Conservation (phyloP, 2,888 invertebrate genomes). For the Drosophila paracracens region DNA sequence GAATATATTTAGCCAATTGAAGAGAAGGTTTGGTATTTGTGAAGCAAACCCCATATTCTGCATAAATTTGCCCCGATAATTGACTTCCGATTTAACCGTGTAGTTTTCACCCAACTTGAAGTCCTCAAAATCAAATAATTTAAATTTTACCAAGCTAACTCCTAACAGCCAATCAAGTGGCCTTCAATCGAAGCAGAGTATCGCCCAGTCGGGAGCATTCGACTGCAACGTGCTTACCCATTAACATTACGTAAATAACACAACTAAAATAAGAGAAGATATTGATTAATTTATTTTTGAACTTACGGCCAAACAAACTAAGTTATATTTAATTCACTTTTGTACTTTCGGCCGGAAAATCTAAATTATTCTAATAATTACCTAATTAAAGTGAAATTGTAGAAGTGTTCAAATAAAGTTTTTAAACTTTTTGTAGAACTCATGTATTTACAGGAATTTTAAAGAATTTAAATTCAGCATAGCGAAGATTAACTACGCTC, state of each 20-base stretch:
- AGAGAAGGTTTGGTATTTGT: conserved; percentile 97
- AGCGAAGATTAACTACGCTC: neutral
- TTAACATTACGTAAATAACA: conserved; percentile 41
- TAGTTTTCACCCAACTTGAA: conserved; percentile 91
- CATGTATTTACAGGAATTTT: conserved; percentile 22
- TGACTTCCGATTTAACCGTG: conserved; percentile 85
- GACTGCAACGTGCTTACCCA: conserved; percentile 3
- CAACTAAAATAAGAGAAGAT: conserved; percentile 15
- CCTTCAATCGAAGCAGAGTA: neutral
- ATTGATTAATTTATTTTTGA: conserved; percentile 40
- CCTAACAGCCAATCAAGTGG: neutral
- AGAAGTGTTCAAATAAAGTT: conserved; percentile 41
- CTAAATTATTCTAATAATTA: conserved; percentile 23
- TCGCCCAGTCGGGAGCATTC: neutral
- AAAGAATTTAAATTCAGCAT: neutral
- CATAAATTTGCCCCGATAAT: conserved; percentile 91
- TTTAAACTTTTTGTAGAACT: conserved; percentile 24
- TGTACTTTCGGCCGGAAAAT: conserved; percentile 29
- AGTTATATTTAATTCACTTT: conserved; percentile 32
- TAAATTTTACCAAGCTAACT: neutral
- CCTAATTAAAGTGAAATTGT: conserved; percentile 9
- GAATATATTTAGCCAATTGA: conserved; percentile 97
- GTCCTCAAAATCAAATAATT: conserved; percentile 74
- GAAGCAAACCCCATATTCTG: conserved; percentile 94
- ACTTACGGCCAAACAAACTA: conserved; percentile 26